Percentiles rank a stretch among this genome's conserved stretches.
phyloP scores from a whole-genome alignment of 2,113 vertebrate genomes.

The Calonectris borealis region DNA sequence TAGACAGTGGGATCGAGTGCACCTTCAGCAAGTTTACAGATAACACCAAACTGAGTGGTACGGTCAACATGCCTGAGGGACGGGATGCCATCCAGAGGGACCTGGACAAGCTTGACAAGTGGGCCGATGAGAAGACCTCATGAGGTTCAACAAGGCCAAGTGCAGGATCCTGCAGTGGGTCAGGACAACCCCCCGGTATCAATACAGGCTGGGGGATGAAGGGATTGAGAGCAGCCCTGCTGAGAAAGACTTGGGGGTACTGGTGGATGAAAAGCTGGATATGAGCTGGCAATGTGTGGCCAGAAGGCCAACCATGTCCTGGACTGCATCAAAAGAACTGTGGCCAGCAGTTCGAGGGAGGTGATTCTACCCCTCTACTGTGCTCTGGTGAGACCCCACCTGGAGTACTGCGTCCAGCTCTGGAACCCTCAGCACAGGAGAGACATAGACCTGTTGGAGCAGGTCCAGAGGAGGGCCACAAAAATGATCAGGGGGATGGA shows the following conservation, averaged over 20 bases:
- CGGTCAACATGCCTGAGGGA: neutral
- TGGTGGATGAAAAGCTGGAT: neutral
- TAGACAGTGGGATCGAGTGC: neutral
- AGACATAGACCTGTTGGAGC: neutral
- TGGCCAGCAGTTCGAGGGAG: neutral
- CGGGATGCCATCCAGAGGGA: neutral
- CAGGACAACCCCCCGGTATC: neutral
- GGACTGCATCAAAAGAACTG: neutral
- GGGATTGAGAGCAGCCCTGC: neutral
- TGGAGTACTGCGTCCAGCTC: neutral
- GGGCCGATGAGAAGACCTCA: neutral
- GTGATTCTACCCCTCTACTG: neutral
- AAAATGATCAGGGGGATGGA: neutral
- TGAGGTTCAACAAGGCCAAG: neutral
- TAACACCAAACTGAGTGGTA: neutral
- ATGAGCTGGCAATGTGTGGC: neutral
- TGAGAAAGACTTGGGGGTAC: neutral
- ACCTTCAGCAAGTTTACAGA: neutral
- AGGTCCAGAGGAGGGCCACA: neutral
- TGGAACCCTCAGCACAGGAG: neutral
- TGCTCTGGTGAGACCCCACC: rapidly evolving
- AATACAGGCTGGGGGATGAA: no score
- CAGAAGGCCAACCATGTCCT: neutral
- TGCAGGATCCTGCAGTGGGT: neutral
- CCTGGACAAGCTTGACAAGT: neutral